These are phyloP conservation scores for Barnardius zonarius DNA, from an alignment of 2,113 vertebrate species.

Conservation along the genomic window DNA sequence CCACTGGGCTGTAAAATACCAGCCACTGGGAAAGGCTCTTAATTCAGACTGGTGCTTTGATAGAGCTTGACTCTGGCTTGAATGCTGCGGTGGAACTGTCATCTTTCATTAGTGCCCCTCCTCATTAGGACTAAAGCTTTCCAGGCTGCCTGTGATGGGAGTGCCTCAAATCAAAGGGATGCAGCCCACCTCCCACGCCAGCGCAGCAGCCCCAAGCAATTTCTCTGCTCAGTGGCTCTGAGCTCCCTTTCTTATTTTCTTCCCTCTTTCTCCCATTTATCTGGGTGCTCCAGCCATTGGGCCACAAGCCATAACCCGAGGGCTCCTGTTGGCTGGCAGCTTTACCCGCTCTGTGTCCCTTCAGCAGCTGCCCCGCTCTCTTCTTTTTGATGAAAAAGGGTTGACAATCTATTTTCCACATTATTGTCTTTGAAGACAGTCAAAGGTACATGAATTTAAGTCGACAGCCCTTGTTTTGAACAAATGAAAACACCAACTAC, in stretches of 20 bases:
- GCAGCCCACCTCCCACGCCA: not conserved
- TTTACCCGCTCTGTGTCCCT: not conserved
- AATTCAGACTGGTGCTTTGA: constrained; percentile 60
- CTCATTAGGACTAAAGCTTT: not conserved
- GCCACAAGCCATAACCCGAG: not conserved
- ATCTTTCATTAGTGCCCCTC: constrained; percentile 57
- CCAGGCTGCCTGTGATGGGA: not conserved
- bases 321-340: not conserved
- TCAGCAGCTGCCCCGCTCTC: not conserved
- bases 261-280: not conserved
- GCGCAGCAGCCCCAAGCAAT: rapidly evolving
- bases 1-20: constrained; percentile 76
- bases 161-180: not conserved
- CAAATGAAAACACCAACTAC: not conserved
- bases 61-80: constrained; percentile 34
- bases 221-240: not conserved
- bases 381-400: not conserved
- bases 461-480: not conserved
- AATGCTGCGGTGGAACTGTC: not conserved
- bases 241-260: rapidly evolving
- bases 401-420: not conserved
- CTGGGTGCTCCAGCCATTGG: not conserved
- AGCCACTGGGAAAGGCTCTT: constrained; percentile 67
- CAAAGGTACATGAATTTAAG: not conserved
- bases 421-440: not conserved